These are phyloP conservation scores for Ardeotis arabs DNA, from an alignment of 2,113 vertebrate species.

Conservation along the genomic window DNA sequence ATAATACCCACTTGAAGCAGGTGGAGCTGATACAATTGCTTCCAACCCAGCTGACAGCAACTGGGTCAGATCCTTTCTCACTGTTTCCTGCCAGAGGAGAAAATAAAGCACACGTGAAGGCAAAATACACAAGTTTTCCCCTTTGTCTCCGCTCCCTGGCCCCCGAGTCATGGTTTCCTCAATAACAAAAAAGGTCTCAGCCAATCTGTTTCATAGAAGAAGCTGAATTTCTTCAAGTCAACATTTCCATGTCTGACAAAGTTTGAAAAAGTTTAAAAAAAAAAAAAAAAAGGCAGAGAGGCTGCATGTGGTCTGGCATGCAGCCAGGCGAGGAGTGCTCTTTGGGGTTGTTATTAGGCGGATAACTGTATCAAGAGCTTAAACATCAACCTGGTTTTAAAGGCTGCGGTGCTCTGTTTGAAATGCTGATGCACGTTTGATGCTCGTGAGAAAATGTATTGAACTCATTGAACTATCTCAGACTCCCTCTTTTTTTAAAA, in stretches of 20 bases:
- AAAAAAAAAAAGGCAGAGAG: neutral
- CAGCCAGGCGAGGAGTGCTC: constrained; percentile 38
- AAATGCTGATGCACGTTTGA: constrained; percentile 7
- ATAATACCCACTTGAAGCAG: constrained; percentile 43
- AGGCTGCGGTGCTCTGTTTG: neutral
- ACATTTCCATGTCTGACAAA: constrained; percentile 35
- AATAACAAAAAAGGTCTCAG: constrained; percentile 27
- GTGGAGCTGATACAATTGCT: constrained; percentile 36
- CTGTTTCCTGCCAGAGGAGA: constrained; percentile 43
- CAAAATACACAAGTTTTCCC: neutral
- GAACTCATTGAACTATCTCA: no score
- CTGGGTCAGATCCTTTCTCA: constrained; percentile 35
- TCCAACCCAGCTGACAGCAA: neutral
- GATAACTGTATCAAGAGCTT: constrained; percentile 42
- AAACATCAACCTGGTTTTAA: constrained; percentile 21
- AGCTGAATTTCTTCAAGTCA: constrained; percentile 51
- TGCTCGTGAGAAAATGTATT: neutral
- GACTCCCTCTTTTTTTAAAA: neutral
- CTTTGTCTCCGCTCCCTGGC: neutral
- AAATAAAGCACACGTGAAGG: neutral
- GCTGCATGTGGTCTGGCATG: constrained; percentile 52
- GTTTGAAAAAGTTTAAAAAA: neutral
- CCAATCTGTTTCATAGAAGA: constrained; percentile 21
- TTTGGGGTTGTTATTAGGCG: constrained; percentile 61
- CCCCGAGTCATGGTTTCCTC: constrained; percentile 24